These are phyloP conservation scores for Steatocranus sp. DNA, from an alignment of 2,797 vertebrate genomes.

Conservation along the genomic window DNA sequence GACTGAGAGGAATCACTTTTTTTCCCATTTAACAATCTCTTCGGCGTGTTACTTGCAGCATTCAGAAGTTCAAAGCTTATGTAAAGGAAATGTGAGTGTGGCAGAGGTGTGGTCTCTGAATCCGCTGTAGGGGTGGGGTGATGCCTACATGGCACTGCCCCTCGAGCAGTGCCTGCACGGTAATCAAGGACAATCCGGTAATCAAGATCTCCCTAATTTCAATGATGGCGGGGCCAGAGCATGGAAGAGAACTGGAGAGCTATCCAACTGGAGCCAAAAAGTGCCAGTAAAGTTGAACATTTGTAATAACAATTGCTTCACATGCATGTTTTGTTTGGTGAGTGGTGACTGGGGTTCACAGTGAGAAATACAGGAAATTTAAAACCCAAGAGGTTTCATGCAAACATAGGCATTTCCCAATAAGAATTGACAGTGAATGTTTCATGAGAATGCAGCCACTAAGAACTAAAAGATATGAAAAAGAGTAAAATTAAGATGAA, in stretches of 20 bases:
- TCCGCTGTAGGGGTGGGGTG: neutral
- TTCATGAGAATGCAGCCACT: neutral
- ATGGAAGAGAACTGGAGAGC: neutral
- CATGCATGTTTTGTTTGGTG: neutral
- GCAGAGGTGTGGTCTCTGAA: neutral
- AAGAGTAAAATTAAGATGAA: conserved; percentile 27
- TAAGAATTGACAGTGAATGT: neutral
- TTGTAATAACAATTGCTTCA: neutral
- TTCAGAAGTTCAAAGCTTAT: neutral
- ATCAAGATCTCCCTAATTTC: neutral
- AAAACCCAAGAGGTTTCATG: neutral
- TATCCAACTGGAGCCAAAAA: neutral
- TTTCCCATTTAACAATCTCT: neutral
- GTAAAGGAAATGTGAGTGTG: neutral
- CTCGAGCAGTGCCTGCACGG: neutral
- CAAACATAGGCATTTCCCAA: neutral
- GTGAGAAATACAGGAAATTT: neutral
- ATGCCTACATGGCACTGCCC: neutral
- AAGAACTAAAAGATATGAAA: neutral
- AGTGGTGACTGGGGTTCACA: neutral
- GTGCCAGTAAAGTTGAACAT: neutral
- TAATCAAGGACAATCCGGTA: neutral
- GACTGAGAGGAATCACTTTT: neutral
- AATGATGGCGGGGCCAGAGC: neutral
- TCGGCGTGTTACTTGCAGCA: neutral